Evolutionary conservation across 2,797 vertebrate species (phyloP), one percentile per base, ranked within the genome.

Genomic region (Octomys mimax): DNA sequence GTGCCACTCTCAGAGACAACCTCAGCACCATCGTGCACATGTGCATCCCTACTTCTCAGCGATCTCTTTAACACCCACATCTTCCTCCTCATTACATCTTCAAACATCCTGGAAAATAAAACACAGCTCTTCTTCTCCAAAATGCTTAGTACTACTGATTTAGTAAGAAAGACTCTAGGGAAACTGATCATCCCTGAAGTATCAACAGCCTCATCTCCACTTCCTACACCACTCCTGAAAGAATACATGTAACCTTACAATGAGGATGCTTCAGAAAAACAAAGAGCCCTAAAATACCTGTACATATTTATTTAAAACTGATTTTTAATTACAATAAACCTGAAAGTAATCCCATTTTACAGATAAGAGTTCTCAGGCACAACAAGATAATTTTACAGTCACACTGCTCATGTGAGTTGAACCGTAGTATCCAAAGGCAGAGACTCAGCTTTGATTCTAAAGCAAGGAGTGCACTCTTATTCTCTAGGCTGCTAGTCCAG

Each of bases 231-330:
- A 92, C 16, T 39, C 39, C 89, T 59, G 31, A 54, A 42, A 79
- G 18, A 86, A 78, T 3, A 82, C 9, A 9, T 52, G 54, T 39
- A 42, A 52, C 82, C 11, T 70, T 10, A 24, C 4, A 61, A 18
- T 28, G 28, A 68, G n/a, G n/a, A 36, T 70, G n/a, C 0, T 28
- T 91, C 87, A 89, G 54, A 62, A 14, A 9, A 87, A 90, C 31
- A 71, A 80, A 78, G 54, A 12, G 1, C 10, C 36, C 42, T 77
- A 36, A 0, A 7, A 5, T 11, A 57, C 39, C 5, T 82, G 39
- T 78, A 79, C 64, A 28, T 31, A 92, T 68, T 42, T 87, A 88
- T 84, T 89, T 82, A 70, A 70, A 28, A 82, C 61, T 91, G 26
- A 8, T 28, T 61, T 70, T 39, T 75, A n/a, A 26, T 77, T 78